Base-by-base conservation (phyloP, 23 tunicate species). In the Aplidium turbinatum region DNA sequence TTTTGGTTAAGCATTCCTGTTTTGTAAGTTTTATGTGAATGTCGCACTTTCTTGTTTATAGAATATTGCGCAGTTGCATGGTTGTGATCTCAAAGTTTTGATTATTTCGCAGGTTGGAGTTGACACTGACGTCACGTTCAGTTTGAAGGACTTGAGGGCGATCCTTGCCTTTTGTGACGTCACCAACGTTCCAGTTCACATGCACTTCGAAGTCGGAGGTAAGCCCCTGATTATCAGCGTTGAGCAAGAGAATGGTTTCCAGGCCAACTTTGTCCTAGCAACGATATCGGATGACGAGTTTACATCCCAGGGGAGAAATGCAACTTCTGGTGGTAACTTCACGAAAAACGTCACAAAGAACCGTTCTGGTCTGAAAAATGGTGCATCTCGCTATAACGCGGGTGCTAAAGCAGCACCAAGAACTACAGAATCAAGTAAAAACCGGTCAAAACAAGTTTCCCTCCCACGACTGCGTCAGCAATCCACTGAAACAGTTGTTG, bases 111-210 rank as follows among this genome's bases (percentile, higher is more conserved):
- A 87, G 87, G 55, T 90, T 52, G 97, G 97, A 1, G 80, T 90
- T 57, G 97, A 90, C 77, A 72, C 97, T 3, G 88, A 87, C 5
- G 51, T 90, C 2, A 85, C 90, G 9, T 90, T 90, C 58, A 84
- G 85, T 38, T 54, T 90, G 56, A 83, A 78, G 62, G 97, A 90
- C 31, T 20, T 90, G 3, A 77, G 90, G 22, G 76, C 97, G 1
- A 85, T 83, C 23, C 65, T 90, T 2, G 40, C 81, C 6, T 90
- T 90, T 65, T 80, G 84, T 64, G 97, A 90, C 9, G 78, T 72
- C 0, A 68, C 81, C 1, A 58, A 29, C 35, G 31, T 60, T 26
- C 61, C 82, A 3, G 46, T 82, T 7, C 40, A 82, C n/a, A 61
- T 90, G 63, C 46, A 63, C 47, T 90, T 90, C 57, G 97, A 90